Conservation (phyloP, 2,113 vertebrate genomes). For the Holacanthus passer region DNA sequence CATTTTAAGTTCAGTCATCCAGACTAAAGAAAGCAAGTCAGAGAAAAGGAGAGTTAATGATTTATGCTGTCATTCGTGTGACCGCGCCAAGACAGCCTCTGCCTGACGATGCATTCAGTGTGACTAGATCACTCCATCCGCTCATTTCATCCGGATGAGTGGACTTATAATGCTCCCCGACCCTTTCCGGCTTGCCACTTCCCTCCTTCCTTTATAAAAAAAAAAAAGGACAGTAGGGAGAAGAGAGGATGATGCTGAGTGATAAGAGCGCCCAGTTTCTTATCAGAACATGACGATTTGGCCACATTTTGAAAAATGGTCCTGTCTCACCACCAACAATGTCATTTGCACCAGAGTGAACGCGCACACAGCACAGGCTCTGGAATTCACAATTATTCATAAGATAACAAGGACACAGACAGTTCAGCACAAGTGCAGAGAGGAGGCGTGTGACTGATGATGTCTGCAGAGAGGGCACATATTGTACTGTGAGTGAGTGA, state of each 20-base stretch:
- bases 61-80: conserved; percentile 66
- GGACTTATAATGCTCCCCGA: conserved; percentile 49
- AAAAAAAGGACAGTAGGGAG: neutral
- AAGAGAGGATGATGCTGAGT: conserved; percentile 41
- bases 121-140: conserved; percentile 54
- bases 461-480: neutral
- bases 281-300: conserved; percentile 15
- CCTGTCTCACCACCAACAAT: conserved; percentile 17
- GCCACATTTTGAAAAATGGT: conserved; percentile 25
- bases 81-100: conserved; percentile 57
- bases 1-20: conserved; percentile 61
- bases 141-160: conserved; percentile 60
- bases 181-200: conserved; percentile 35
- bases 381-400: conserved; percentile 28
- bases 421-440: conserved; percentile 18
- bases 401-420: conserved; percentile 17
- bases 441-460: conserved; percentile 27
- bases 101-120: conserved; percentile 62
- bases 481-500: conserved; percentile 14
- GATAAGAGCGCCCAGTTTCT: conserved; percentile 11
- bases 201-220: neutral
- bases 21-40: conserved; percentile 62
- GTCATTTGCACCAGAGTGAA: conserved; percentile 23
- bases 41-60: conserved; percentile 60
- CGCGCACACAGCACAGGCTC: neutral